phyloP scores from a whole-genome alignment of 2,888 invertebrate genomes.

The Alviniconcha strummeri region DNA sequence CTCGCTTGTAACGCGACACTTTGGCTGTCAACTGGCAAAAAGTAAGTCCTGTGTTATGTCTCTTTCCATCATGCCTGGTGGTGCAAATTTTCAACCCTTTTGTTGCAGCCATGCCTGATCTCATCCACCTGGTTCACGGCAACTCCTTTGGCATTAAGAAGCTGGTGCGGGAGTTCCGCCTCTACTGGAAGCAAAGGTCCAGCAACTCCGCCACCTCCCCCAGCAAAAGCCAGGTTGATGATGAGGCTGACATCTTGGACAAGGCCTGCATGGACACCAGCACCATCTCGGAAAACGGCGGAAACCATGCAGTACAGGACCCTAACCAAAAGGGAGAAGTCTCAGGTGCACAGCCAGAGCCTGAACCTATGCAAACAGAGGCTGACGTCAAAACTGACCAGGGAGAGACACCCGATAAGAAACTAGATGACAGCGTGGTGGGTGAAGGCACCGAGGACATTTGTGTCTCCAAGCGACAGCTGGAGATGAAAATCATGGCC shows the following conservation, averaged over 20 bases:
- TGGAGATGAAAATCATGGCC: slow-evolving; percentile 76
- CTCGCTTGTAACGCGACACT: no score
- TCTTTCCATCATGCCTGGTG: no score
- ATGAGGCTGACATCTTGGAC: slow-evolving; percentile 10
- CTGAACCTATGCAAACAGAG: slow-evolving; percentile 31
- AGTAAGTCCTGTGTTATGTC: no score
- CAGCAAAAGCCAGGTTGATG: slow-evolving; percentile 40
- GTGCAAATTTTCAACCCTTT: not conserved
- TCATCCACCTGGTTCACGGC: slow-evolving; percentile 82
- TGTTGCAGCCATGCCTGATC: slow-evolving; percentile 78
- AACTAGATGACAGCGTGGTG: slow-evolving; percentile 16
- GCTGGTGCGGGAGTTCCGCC: slow-evolving; percentile 80
- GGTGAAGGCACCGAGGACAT: slow-evolving; percentile 44
- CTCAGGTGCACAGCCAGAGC: not conserved
- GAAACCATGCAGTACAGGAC: not conserved
- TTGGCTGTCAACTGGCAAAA: no score
- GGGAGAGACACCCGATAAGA: slow-evolving; percentile 13
- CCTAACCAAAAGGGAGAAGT: no score
- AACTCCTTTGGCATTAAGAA: slow-evolving; percentile 78
- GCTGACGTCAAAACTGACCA: slow-evolving; percentile 1
- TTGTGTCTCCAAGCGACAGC: slow-evolving; percentile 67
- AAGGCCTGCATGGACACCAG: slow-evolving; percentile 34
- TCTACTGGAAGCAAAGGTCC: slow-evolving; percentile 76
- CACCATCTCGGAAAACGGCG: not conserved
- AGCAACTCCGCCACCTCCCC: slow-evolving; percentile 22